A percentile compares a stretch with the other conserved stretches of the same genome.
These are phyloP conservation scores for Macropus fuliginosus DNA, from an alignment of 2,797 vertebrate species.

Conservation along the genomic window DNA sequence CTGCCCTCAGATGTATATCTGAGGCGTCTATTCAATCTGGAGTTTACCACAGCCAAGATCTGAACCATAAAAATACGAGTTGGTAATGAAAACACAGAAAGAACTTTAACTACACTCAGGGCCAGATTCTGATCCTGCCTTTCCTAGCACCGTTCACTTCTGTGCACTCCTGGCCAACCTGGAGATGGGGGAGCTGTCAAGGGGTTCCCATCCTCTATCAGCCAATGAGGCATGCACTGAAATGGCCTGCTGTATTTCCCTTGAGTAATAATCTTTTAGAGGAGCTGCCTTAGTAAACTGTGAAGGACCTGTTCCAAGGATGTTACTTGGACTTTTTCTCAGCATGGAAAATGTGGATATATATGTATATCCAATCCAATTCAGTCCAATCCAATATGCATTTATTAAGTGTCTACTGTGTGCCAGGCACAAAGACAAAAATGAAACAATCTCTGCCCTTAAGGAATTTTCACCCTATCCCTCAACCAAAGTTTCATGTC, in stretches of 20 bases:
- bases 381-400: background rate
- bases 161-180: background rate
- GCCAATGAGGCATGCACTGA: background rate
- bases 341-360: background rate
- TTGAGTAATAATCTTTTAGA: background rate
- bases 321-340: background rate
- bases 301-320: background rate
- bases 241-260: background rate
- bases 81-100: conserved; percentile 67
- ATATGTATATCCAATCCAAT: background rate
- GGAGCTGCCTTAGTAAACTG: background rate
- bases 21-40: conserved; percentile 58
- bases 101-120: conserved; percentile 50
- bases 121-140: conserved; percentile 46
- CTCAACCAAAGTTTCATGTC: background rate
- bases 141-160: conserved; percentile 55
- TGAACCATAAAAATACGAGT: conserved; percentile 63
- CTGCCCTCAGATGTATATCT: conserved; percentile 68
- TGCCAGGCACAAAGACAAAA: background rate
- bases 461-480: background rate
- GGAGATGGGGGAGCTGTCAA: background rate
- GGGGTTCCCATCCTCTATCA: background rate
- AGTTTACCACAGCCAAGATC: conserved; percentile 63
- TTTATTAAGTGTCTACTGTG: background rate
- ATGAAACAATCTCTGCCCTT: background rate